phyloP scores from a whole-genome alignment of 2,797 vertebrate genomes.

The Trichosurus vulpecula region DNA sequence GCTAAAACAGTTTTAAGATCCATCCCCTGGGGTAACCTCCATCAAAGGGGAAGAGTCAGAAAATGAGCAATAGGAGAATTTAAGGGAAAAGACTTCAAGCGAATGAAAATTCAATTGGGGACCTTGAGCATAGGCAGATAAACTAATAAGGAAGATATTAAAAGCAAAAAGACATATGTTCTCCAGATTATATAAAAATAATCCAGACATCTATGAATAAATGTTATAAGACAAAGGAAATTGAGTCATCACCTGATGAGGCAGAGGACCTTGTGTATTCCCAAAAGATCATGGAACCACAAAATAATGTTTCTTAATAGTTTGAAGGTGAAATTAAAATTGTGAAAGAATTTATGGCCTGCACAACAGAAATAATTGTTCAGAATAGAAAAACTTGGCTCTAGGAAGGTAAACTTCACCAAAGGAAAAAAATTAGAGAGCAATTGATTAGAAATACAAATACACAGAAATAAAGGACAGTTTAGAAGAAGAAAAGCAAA shows the following conservation, averaged over 20 bases:
- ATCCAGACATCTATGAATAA: background rate
- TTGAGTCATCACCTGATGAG: background rate
- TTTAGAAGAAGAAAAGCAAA: background rate
- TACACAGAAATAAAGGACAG: background rate
- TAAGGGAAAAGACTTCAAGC: background rate
- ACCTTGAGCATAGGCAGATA: background rate
- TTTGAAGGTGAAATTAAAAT: background rate
- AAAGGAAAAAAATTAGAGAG: background rate
- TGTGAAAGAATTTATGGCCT: background rate
- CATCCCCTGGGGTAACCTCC: background rate
- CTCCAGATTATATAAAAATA: background rate
- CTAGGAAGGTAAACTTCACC: background rate
- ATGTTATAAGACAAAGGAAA: background rate
- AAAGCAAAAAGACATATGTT: background rate
- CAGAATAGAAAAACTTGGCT: background rate
- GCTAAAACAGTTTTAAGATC: background rate
- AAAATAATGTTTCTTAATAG: background rate
- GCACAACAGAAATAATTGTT: background rate
- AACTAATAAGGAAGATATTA: background rate
- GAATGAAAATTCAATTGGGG: background rate
- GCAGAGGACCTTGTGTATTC: background rate
- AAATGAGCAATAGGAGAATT: background rate
- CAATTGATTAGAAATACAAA: background rate
- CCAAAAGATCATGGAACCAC: background rate
- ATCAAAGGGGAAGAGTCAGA: background rate